Percentiles rank a stretch among this genome's conserved stretches.
phyloP scores from a whole-genome alignment of 2,797 vertebrate species.

The Pitangus sulphuratus region DNA sequence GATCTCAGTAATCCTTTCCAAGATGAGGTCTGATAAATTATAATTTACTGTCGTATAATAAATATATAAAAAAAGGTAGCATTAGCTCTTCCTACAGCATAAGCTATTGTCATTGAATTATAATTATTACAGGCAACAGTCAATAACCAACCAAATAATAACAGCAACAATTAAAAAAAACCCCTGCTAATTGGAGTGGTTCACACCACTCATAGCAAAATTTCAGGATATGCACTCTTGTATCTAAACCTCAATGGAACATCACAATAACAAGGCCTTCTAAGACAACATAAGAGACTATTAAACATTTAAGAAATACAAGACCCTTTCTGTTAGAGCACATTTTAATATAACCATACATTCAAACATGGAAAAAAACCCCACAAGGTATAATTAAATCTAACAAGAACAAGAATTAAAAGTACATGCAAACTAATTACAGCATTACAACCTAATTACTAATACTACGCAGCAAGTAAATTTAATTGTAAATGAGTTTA shows the following conservation, averaged over 20 bases:
- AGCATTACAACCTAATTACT: neutral
- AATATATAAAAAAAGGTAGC: neutral
- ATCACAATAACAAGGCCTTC: neutral
- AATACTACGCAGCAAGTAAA: neutral
- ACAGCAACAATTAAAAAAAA: accelerated
- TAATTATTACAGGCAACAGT: neutral
- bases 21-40: neutral
- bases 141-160: neutral
- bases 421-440: neutral
- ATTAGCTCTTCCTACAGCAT: neutral
- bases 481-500: neutral
- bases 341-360: neutral
- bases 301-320: neutral
- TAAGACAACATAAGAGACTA: neutral
- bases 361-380: neutral
- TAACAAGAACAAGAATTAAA: neutral
- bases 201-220: neutral
- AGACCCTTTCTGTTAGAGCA: neutral
- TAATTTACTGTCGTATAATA: neutral
- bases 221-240: neutral
- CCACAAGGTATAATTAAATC: neutral
- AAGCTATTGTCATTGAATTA: neutral
- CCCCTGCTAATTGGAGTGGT: neutral
- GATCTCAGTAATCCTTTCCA: neutral
- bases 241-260: neutral